These are phyloP conservation scores for Rhinopomastus cyanomelas DNA, from an alignment of 2,113 vertebrate species.

Conservation along the genomic window DNA sequence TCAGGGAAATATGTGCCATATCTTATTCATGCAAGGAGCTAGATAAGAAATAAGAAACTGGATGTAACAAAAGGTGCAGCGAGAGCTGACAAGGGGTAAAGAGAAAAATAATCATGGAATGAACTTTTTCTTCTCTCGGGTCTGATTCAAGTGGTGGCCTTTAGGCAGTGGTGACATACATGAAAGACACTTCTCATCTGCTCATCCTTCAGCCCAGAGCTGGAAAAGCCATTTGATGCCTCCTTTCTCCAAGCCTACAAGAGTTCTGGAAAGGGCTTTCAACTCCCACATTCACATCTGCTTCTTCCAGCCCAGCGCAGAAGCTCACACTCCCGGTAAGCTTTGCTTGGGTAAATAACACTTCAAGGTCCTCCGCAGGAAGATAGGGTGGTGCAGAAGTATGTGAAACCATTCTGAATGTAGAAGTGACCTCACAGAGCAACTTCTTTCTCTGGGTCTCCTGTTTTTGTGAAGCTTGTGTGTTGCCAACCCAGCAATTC, in stretches of 20 bases:
- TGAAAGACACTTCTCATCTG: not conserved
- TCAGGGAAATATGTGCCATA: conserved; percentile 14
- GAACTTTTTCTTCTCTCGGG: not conserved
- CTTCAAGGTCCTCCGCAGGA: not conserved
- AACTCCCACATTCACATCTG: conserved; percentile 39
- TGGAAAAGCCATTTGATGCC: not conserved
- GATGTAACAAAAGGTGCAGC: not conserved
- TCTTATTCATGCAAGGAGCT: conserved; percentile 22
- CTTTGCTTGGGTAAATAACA: not conserved
- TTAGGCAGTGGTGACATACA: not conserved
- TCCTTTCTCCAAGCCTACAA: conserved; percentile 14
- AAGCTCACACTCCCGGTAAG: not conserved
- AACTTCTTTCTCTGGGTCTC: not conserved
- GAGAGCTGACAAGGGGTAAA: not conserved
- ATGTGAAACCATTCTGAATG: rapidly evolving
- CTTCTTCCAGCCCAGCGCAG: not conserved
- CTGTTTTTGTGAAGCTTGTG: not conserved
- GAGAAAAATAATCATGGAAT: not conserved
- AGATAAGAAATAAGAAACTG: not conserved
- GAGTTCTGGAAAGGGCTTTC: conserved; percentile 30
- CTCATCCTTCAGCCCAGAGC: not conserved
- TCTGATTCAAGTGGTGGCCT: not conserved
- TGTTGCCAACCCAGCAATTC: not conserved
- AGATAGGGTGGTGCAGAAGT: not conserved
- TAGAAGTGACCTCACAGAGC: not conserved